Evolutionary conservation across 2,888 invertebrate genomes (phyloP).

Genomic region (Morpho deidamia): DNA sequence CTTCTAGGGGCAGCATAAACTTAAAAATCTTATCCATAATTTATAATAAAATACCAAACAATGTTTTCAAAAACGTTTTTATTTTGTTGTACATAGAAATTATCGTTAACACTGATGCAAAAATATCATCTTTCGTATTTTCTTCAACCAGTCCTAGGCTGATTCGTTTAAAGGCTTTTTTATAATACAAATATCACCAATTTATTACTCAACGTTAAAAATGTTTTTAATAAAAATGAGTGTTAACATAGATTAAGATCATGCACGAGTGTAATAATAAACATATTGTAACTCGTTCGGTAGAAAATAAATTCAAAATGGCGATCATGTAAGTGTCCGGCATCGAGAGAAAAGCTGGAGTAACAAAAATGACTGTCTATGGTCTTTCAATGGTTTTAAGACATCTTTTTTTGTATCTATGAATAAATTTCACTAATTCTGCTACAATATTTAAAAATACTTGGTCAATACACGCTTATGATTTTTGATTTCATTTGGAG

Average conservation of each 20-base stretch:
- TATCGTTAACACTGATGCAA: slow-evolving; percentile 62
- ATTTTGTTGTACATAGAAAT: slow-evolving; percentile 51
- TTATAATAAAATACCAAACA: slow-evolving; percentile 6
- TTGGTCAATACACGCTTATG: not conserved
- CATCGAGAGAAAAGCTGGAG: no score
- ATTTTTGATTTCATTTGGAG: not conserved
- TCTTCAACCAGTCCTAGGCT: slow-evolving; percentile 25
- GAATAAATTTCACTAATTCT: slow-evolving; percentile 7
- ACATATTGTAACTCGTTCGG: not conserved
- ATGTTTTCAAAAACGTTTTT: slow-evolving; percentile 41
- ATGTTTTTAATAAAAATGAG: slow-evolving; percentile 6
- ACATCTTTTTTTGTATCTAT: not conserved
- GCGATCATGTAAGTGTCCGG: not conserved
- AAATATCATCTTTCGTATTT: slow-evolving; percentile 48
- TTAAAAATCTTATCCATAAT: no score
- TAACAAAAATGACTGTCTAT: no score
- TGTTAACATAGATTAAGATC: slow-evolving; percentile 12
- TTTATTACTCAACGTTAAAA: slow-evolving; percentile 12
- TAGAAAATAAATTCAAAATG: not conserved
- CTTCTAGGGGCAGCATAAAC: no score
- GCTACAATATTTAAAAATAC: slow-evolving; percentile 16
- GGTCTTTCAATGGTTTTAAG: no score
- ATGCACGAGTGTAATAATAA: not conserved
- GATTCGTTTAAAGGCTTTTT: slow-evolving; percentile 16
- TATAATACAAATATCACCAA: slow-evolving; percentile 21